Conservation (phyloP, 2,888 invertebrate genomes). For the Drosophila merina region DNA sequence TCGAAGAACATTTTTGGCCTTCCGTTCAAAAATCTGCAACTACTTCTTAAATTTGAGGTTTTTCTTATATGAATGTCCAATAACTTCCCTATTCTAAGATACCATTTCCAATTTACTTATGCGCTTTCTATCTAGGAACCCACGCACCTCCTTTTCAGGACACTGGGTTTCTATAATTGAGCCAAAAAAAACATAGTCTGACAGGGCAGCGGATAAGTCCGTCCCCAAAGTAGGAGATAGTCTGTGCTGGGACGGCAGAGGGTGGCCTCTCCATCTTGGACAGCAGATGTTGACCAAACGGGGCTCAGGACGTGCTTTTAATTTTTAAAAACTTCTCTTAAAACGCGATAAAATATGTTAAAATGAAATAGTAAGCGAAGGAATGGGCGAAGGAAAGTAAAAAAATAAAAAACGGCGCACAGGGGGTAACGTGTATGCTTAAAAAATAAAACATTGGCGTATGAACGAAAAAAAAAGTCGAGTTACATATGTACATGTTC, state of each 20-base stretch:
- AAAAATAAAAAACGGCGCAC: constrained; percentile 3
- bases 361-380: constrained; percentile 58
- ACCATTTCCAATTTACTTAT: no score
- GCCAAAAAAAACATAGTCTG: no score
- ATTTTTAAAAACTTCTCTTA: constrained; percentile 80
- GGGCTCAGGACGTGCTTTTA: constrained; percentile 82
- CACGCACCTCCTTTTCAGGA: no score
- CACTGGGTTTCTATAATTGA: no score
- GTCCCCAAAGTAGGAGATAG: not conserved
- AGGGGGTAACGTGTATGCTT: not conserved
- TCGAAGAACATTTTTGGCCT: no score
- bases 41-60: no score
- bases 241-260: no score
- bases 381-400: constrained; percentile 22
- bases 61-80: no score
- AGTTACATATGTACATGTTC: constrained; percentile 18
- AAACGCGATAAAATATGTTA: constrained; percentile 81
- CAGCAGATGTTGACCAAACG: constrained; percentile 71
- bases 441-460: constrained; percentile 6
- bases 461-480: constrained; percentile 1
- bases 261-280: constrained; percentile 17
- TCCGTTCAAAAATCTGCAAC: not conserved
- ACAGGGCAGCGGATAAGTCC: no score
- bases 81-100: no score
- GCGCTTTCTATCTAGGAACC: no score